phyloP scores from a whole-genome alignment of 2,888 invertebrate genomes.

The Scaeva pyrastri region DNA sequence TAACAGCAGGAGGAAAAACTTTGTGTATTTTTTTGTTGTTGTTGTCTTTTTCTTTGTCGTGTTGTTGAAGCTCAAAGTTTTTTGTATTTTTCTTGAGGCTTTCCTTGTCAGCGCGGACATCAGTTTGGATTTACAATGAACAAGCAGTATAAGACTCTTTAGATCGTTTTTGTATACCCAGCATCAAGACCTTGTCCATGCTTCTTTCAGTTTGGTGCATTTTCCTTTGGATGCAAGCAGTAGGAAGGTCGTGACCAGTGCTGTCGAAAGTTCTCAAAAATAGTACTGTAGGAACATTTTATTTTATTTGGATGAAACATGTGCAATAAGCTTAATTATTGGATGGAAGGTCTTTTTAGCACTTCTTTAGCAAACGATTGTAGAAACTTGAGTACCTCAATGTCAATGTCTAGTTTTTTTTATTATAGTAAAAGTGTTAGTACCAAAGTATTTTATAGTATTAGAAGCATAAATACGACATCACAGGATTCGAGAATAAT shows the following conservation, averaged over 20 bases:
- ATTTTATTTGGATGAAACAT: background rate
- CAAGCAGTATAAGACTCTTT: conserved; percentile 38
- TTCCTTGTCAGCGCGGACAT: conserved; percentile 65
- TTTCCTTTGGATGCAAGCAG: conserved; percentile 14
- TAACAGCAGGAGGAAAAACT: conserved; percentile 27
- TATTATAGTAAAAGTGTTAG: no score
- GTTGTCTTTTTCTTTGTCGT: no score
- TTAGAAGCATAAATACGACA: background rate
- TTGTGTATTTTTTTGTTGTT: background rate
- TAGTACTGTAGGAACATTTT: background rate
- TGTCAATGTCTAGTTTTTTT: no score
- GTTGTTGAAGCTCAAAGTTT: conserved; percentile 18
- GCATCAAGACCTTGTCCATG: background rate
- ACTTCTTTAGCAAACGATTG: no score
- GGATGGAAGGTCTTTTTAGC: no score
- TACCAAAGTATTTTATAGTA: no score
- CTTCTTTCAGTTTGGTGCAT: conserved; percentile 9
- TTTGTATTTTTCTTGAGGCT: conserved; percentile 28
- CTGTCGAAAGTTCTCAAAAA: background rate
- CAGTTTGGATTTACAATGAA: conserved; percentile 58
- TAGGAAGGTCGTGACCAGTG: conserved; percentile 4
- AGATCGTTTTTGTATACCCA: conserved; percentile 59
- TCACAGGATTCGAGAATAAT: conserved; percentile 7
- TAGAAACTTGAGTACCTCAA: no score
- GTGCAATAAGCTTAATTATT: no score